phyloP scores from a whole-genome alignment of 2,888 invertebrate species.

The Spodoptera littoralis region DNA sequence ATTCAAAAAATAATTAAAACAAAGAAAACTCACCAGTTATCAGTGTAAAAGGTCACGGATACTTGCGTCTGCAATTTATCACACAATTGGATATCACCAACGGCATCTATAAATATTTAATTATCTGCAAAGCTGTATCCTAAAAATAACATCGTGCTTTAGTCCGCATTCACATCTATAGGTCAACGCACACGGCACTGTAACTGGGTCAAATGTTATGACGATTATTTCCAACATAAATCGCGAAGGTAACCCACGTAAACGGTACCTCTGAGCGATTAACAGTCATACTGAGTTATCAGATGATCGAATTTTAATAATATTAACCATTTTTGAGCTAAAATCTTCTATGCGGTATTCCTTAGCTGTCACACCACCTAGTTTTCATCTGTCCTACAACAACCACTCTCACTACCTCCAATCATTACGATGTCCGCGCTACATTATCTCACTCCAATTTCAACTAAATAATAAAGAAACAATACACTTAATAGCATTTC shows the following conservation, averaged over 20 bases:
- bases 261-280: conserved; percentile 51
- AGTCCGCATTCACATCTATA: conserved; percentile 86
- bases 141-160: conserved; percentile 86
- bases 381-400: conserved; percentile 67
- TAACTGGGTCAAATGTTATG: conserved; percentile 87
- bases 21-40: conserved; percentile 80
- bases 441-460: conserved; percentile 73
- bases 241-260: conserved; percentile 49
- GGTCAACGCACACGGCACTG: conserved; percentile 85
- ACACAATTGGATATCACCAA: conserved; percentile 71
- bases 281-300: conserved; percentile 58
- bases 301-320: conserved; percentile 55
- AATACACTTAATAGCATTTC: conserved; percentile 74
- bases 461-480: conserved; percentile 53
- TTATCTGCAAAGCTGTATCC: conserved; percentile 87
- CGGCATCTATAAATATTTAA: conserved; percentile 86
- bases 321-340: conserved; percentile 64
- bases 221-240: conserved; percentile 69
- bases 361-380: conserved; percentile 74
- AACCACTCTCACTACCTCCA: conserved; percentile 68
- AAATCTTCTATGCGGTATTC: conserved; percentile 80
- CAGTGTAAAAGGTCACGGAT: conserved; percentile 66
- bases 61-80: conserved; percentile 66
- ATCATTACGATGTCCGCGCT: conserved; percentile 65
- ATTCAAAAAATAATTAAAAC: conserved; percentile 65